Percentiles rank a stretch among this genome's conserved stretches.
phyloP scores from a whole-genome alignment of 2,888 invertebrate species.

The Hecatera dysodea region DNA sequence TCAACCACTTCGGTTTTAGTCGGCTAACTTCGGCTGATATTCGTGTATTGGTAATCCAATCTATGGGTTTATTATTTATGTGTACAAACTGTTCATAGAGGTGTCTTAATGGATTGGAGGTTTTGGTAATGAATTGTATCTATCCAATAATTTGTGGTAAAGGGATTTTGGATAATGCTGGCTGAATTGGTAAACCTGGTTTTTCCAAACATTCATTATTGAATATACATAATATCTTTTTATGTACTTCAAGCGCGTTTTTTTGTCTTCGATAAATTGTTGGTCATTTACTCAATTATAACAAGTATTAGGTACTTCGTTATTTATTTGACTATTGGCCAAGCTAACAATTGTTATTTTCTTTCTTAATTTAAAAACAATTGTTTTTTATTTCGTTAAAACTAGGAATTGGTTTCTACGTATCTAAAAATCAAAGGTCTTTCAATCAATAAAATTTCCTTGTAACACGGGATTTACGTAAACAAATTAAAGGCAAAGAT shows the following conservation, averaged over 20 bases:
- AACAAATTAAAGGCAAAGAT: neutral
- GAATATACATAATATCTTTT: neutral
- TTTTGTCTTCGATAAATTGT: too few relatives aligned
- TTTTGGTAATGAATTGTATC: conserved; percentile 6
- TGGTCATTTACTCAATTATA: too few relatives aligned
- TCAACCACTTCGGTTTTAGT: conserved; percentile 53
- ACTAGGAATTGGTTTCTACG: too few relatives aligned
- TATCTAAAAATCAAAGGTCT: neutral
- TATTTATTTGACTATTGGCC: too few relatives aligned
- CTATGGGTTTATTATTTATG: conserved; percentile 46
- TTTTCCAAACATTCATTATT: neutral
- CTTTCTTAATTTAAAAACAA: too few relatives aligned
- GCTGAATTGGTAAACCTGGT: neutral
- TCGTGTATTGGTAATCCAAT: conserved; percentile 58
- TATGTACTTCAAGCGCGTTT: too few relatives aligned
- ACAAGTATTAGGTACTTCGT: too few relatives aligned
- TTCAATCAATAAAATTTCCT: neutral
- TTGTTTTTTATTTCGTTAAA: too few relatives aligned
- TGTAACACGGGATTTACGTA: neutral
- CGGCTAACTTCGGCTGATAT: conserved; percentile 48
- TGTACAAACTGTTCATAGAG: conserved; percentile 30
- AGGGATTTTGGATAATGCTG: neutral
- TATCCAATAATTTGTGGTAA: conserved; percentile 14
- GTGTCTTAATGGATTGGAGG: conserved; percentile 27
- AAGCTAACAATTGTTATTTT: too few relatives aligned